These are phyloP conservation scores for Timema cristinae DNA, from an alignment of 2,888 invertebrate genomes.

Conservation along the genomic window DNA sequence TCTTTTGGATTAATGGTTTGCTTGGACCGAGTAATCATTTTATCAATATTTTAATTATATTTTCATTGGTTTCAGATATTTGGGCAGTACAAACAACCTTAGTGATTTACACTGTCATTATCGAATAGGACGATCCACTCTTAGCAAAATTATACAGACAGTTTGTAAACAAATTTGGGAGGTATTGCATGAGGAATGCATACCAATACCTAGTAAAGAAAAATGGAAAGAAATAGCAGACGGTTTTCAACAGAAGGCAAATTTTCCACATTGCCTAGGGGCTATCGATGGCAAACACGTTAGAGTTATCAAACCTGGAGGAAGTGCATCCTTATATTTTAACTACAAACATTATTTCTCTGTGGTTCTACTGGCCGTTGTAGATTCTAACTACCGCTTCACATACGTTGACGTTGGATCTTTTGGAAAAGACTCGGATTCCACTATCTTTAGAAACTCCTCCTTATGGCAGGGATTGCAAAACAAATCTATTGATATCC, in stretches of 20 bases:
- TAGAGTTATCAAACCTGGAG: slow-evolving; percentile 6
- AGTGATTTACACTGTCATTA: too few relatives aligned
- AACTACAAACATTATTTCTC: neutral
- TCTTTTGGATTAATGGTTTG: too few relatives aligned
- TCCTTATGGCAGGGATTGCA: neutral
- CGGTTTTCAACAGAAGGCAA: slow-evolving; percentile 5
- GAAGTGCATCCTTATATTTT: neutral
- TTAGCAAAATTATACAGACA: too few relatives aligned
- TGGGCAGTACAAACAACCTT: too few relatives aligned
- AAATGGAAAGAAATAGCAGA: neutral
- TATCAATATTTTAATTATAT: too few relatives aligned
- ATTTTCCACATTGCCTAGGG: neutral
- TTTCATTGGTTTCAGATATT: too few relatives aligned
- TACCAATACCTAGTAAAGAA: neutral
- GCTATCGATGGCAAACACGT: neutral
- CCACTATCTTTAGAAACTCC: slow-evolving; percentile 3
- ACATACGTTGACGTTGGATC: slow-evolving; percentile 3
- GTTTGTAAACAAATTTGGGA: too few relatives aligned
- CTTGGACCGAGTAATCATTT: too few relatives aligned
- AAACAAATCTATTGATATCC: neutral
- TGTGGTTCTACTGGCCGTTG: neutral
- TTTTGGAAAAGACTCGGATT: slow-evolving; percentile 4
- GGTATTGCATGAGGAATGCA: too few relatives aligned
- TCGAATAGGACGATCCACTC: too few relatives aligned
- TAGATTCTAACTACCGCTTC: neutral